These are phyloP conservation scores for Microhierax caerulescens DNA, from an alignment of 2,797 vertebrate genomes.

Conservation along the genomic window DNA sequence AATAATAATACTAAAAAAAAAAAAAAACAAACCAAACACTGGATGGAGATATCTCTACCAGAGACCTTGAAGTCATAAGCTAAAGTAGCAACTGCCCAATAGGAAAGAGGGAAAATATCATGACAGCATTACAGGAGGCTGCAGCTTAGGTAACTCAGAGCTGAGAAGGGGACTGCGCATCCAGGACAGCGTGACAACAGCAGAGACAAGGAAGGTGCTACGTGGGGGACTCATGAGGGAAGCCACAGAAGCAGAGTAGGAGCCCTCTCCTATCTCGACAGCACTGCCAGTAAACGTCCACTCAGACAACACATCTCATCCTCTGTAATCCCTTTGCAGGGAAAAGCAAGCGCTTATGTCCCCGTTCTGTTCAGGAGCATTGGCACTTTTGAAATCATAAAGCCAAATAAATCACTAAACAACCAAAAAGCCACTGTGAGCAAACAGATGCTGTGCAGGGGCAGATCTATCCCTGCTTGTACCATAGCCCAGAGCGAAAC, in stretches of 20 bases:
- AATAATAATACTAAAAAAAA: background rate
- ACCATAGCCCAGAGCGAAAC: background rate
- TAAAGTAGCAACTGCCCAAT: background rate
- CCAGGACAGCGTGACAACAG: background rate
- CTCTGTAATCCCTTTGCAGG: background rate
- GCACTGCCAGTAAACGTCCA: background rate
- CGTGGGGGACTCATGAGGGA: accelerated
- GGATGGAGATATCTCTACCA: background rate
- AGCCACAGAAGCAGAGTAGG: background rate
- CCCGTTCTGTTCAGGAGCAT: background rate
- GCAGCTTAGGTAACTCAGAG: background rate
- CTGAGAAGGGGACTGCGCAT: background rate
- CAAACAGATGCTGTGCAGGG: background rate
- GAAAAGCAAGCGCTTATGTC: background rate
- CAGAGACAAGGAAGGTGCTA: background rate
- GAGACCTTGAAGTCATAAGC: background rate
- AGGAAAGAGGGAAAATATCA: background rate
- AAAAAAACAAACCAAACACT: too few relatives aligned
- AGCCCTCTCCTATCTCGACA: background rate
- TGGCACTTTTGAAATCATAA: background rate
- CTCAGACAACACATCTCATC: background rate
- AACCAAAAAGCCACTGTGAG: background rate
- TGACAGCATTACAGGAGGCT: background rate
- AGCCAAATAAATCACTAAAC: background rate
- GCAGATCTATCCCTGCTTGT: background rate